These are phyloP conservation scores for Thinocorus orbignyianus DNA, from an alignment of 2,113 vertebrate species.

Conservation along the genomic window DNA sequence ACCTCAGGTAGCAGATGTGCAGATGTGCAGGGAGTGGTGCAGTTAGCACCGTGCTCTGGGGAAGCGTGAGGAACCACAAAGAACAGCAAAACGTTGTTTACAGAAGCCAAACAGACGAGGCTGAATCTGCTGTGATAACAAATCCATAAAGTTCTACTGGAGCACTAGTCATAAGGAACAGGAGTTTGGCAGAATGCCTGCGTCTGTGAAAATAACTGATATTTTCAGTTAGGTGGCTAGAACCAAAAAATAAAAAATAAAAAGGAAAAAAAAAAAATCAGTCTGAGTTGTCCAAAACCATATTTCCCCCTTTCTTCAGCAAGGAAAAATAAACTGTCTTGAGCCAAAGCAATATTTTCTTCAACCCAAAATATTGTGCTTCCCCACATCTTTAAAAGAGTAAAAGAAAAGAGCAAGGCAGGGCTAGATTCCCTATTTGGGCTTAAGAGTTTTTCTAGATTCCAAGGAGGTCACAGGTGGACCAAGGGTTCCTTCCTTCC, in stretches of 20 bases:
- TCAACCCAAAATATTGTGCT: neutral
- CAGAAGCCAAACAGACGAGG: neutral
- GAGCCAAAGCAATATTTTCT: neutral
- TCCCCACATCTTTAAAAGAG: neutral
- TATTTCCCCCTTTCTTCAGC: neutral
- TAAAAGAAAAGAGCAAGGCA: neutral
- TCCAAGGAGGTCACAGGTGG: neutral
- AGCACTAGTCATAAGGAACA: neutral
- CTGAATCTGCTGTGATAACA: neutral
- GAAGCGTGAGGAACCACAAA: neutral
- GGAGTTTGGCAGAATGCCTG: neutral
- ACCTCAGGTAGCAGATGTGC: neutral
- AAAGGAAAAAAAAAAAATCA: neutral
- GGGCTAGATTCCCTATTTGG: neutral
- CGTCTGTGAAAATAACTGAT: neutral
- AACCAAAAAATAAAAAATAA: neutral
- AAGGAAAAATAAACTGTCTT: neutral
- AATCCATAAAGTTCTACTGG: neutral
- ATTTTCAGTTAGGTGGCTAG: slow-evolving; percentile 14
- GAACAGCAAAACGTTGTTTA: neutral
- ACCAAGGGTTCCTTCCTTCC: neutral
- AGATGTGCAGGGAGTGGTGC: neutral
- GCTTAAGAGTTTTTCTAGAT: neutral
- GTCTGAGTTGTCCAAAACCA: neutral
- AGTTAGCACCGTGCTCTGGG: neutral